Percentiles rank a stretch among this genome's conserved stretches.
Conservation (phyloP, 2,797 vertebrate species). For the Rhinella marina region DNA sequence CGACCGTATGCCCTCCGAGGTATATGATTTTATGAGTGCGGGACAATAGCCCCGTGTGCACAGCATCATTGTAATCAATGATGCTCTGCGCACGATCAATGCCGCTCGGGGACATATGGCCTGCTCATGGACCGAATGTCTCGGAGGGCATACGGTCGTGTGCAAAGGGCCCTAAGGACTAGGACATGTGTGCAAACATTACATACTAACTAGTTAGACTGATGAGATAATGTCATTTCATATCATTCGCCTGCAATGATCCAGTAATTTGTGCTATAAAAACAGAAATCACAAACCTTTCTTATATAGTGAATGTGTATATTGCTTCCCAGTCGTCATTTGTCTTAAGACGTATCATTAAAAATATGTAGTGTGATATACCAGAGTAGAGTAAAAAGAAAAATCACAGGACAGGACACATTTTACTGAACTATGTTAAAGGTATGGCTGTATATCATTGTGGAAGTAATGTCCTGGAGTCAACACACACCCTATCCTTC, state of each 20-base stretch:
- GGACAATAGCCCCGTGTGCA: no score
- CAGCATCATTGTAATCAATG: no score
- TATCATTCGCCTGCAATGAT: neutral
- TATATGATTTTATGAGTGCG: no score
- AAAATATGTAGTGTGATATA: neutral
- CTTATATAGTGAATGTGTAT: neutral
- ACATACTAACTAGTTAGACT: neutral
- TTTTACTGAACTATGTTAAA: conserved; percentile 7
- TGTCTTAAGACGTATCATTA: neutral
- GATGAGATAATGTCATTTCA: neutral
- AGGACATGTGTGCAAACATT: neutral
- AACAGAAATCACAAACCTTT: neutral
- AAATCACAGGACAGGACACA: conserved; percentile 2
- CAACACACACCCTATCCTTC: neutral
- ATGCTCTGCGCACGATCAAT: no score
- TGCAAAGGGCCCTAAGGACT: no score
- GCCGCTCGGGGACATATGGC: no score
- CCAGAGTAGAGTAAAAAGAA: neutral
- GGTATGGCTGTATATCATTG: conserved; percentile 17
- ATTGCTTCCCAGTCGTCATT: neutral
- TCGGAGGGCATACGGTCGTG: no score
- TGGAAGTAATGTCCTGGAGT: neutral
- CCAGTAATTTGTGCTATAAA: neutral
- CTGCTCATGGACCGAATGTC: no score
- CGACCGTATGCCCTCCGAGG: no score